Evolutionary conservation across 2,888 invertebrate species (phyloP).

Genomic region (Crematogaster levior): DNA sequence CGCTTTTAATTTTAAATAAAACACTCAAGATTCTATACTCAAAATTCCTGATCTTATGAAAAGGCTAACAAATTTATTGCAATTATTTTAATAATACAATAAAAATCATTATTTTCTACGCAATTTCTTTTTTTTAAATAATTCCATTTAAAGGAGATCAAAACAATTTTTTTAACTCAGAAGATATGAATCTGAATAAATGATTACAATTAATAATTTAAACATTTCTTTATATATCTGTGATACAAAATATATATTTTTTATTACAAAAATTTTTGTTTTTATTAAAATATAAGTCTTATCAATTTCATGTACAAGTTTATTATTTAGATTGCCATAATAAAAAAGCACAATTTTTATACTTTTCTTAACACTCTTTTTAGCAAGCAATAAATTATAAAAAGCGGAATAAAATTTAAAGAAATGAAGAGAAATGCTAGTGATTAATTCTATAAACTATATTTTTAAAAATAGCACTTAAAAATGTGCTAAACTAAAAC

Average conservation of each 20-base stretch:
- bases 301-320: background rate
- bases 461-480: background rate
- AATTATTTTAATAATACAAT: background rate
- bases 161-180: background rate
- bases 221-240: background rate
- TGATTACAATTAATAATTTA: background rate
- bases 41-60: background rate
- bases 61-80: background rate
- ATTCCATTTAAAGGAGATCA: background rate
- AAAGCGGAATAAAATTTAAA: background rate
- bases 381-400: background rate
- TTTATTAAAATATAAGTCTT: background rate
- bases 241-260: background rate
- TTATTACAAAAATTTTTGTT: background rate
- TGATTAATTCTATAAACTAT: background rate
- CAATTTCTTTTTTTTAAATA: background rate
- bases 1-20: slow-evolving; percentile 11
- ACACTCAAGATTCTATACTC: background rate
- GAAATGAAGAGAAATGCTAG: background rate
- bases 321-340: background rate
- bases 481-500: background rate
- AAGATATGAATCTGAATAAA: background rate
- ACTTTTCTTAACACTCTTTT: background rate
- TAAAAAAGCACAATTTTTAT: background rate
- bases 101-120: background rate